Evolutionary conservation across 2,888 invertebrate genomes (phyloP).

Genomic region (Stratiomys singularior): DNA sequence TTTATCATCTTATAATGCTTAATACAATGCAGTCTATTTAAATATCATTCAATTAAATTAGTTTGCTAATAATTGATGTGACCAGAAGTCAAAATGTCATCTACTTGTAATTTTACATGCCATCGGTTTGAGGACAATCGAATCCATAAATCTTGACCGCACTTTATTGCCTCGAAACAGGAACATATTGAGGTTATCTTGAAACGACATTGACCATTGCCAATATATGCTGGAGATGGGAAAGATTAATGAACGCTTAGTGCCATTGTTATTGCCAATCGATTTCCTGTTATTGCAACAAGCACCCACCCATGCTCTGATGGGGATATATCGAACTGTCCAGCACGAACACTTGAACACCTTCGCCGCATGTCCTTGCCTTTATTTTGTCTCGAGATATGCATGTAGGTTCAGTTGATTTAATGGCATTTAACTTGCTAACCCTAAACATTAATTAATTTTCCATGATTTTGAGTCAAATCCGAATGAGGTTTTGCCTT

Average conservation of each 20-base stretch:
- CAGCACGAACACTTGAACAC: conserved; percentile 5
- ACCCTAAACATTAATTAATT: not conserved
- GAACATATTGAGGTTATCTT: conserved; percentile 17
- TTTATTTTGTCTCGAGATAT: not conserved
- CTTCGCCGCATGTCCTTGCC: conserved; percentile 34
- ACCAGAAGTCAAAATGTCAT: conserved; percentile 28
- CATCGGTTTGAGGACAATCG: conserved; percentile 36
- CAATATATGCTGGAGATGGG: conserved; percentile 23
- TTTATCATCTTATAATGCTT: too few relatives aligned
- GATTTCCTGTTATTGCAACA: conserved; percentile 43
- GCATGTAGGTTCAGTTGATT: not conserved
- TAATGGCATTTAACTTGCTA: not conserved
- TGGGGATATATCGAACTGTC: conserved; percentile 24
- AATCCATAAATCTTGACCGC: conserved; percentile 42
- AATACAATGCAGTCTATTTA: too few relatives aligned
- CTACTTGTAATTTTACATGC: conserved; percentile 39
- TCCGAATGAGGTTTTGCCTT: too few relatives aligned
- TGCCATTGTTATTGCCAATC: conserved; percentile 44
- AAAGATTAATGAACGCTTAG: conserved; percentile 43
- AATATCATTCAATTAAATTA: conserved; percentile 30
- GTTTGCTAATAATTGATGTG: conserved; percentile 33
- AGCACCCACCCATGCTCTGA: not conserved
- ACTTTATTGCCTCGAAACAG: conserved; percentile 37
- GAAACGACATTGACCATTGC: conserved; percentile 42
- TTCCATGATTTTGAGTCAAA: not conserved